These are phyloP conservation scores for Noctua fimbriata DNA, from an alignment of 2,888 invertebrate species.

Conservation along the genomic window DNA sequence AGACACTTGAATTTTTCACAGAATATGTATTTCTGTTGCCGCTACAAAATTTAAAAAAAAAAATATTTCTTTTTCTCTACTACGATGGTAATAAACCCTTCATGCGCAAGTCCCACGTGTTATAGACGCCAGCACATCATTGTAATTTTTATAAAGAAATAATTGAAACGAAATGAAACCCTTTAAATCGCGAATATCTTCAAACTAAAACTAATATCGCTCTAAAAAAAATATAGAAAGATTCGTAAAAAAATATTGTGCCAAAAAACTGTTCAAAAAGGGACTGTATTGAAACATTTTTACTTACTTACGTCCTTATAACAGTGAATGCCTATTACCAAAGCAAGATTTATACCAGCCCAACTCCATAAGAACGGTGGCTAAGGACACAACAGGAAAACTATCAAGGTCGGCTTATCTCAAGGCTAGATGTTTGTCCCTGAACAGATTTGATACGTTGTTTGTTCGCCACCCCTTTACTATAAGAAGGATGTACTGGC, in stretches of 20 bases:
- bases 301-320: neutral
- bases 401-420: constrained; percentile 55
- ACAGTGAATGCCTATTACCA: neutral
- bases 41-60: no score
- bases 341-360: constrained; percentile 15
- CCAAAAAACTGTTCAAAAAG: neutral
- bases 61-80: no score
- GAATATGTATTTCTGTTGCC: no score
- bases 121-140: no score
- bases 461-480: constrained; percentile 28
- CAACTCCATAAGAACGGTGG: constrained; percentile 2
- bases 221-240: neutral
- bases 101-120: no score
- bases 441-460: constrained; percentile 50
- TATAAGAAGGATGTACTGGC: constrained; percentile 19
- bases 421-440: constrained; percentile 55
- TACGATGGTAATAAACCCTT: no score
- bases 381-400: constrained; percentile 54
- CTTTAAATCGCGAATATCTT: neutral
- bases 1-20: no score
- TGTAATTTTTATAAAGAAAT: no score
- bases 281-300: neutral
- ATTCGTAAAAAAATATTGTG: neutral
- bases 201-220: neutral
- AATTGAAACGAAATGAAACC: neutral